These are phyloP conservation scores for Leucosticte australis DNA, from an alignment of 2,113 vertebrate genomes.

Conservation along the genomic window DNA sequence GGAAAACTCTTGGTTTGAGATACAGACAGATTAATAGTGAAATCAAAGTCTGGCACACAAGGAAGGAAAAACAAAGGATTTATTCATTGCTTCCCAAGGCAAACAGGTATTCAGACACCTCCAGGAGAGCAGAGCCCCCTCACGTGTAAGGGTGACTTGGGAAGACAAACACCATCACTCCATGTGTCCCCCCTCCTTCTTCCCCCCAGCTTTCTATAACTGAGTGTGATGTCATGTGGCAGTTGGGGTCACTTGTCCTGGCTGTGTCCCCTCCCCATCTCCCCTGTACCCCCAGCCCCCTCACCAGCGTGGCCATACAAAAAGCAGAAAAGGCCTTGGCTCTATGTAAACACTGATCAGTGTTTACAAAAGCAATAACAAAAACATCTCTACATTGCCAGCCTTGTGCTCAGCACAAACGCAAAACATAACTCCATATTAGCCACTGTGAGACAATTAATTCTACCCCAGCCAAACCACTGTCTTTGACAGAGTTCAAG, in stretches of 20 bases:
- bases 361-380: background rate
- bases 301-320: rapidly evolving
- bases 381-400: background rate
- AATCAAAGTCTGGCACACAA: background rate
- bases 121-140: background rate
- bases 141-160: background rate
- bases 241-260: background rate
- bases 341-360: background rate
- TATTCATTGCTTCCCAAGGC: background rate
- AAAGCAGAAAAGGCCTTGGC: background rate
- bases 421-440: background rate
- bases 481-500: background rate
- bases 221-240: background rate
- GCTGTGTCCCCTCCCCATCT: background rate
- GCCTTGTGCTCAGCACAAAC: background rate
- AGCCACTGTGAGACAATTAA: background rate
- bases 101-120: background rate
- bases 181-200: background rate
- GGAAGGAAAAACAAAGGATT: background rate
- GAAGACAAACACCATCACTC: background rate
- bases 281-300: background rate
- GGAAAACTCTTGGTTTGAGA: background rate
- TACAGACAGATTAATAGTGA: background rate
- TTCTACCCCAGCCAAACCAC: background rate
- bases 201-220: background rate